Evolutionary conservation across 2,888 invertebrate genomes (phyloP), one percentile per base, ranked within the genome.

Genomic region (Bellardia pandia): DNA sequence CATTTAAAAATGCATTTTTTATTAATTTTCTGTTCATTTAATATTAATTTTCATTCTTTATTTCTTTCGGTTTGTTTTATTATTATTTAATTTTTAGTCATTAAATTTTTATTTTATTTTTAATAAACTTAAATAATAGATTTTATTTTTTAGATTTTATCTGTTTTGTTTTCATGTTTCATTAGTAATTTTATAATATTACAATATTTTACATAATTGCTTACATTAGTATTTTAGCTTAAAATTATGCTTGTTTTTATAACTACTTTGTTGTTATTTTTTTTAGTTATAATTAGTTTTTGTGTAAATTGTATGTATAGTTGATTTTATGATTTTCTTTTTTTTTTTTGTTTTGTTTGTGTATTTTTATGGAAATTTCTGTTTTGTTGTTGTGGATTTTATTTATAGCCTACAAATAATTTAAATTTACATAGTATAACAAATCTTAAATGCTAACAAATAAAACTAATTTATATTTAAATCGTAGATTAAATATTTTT

Each of bases 1-100:
- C 0, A 33, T 30, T 13, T 8, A 66, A 60, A 66, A 58, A 42
- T 0, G 2, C 13, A 11, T 11, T 13, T 62, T 2, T 23, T 11
- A 2, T 72, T 83, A 69, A 48, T 56, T 56, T 56, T 71, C 72
- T 71, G 33, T 69, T 87, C 85, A 81, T 79, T 88, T 56, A 80
- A 80, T 88, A 86, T 85, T 88, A 86, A 84, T 82, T 75, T 86
- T 85, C 64, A 77, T 81, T 33, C 69, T 89, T 86, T 75, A 80
- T 82, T 88, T 81, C 30, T 42, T 51, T 81, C 45, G 5, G 13
- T 71, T 88, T 88, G 86, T 86, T 88, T 88, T 87, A 86, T 88
- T 86, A 79, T 89, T 77, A 88, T 89, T 89, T 88, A 86, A 48
- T 88, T 79, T 85, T 89, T 88, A 83, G 82, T 88, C 88, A 88